These are phyloP conservation scores for Phylloscopus whistleri DNA, from an alignment of 2,113 vertebrate species.

Conservation along the genomic window DNA sequence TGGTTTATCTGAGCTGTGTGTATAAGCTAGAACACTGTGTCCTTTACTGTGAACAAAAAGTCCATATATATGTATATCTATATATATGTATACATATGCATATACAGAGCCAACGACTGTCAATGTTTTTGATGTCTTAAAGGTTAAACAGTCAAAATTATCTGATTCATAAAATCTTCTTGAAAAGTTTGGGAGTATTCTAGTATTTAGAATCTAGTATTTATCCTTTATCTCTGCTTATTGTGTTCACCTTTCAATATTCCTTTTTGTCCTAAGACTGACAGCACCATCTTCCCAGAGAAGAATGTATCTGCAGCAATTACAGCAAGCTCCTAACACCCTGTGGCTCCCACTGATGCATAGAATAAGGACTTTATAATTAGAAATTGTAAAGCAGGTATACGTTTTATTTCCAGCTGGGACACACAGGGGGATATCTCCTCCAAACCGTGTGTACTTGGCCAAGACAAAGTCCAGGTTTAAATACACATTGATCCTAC, in stretches of 20 bases:
- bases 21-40: neutral
- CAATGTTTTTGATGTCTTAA: neutral
- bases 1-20: neutral
- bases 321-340: neutral
- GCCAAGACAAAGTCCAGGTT: no score
- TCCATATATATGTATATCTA: rapidly evolving
- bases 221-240: neutral
- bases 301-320: neutral
- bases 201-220: neutral
- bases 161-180: neutral
- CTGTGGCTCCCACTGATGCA: neutral
- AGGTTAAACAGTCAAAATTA: neutral
- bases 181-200: neutral
- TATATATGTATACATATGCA: no score
- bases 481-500: no score
- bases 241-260: neutral
- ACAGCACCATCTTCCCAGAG: rapidly evolving
- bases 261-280: neutral
- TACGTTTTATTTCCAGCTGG: no score
- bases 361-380: no score
- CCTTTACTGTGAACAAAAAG: neutral
- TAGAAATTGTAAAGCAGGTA: no score
- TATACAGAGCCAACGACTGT: neutral
- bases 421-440: no score
- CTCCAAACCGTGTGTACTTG: no score